Conservation (phyloP, 2,888 invertebrate species). For the Neoitamus cyanurus region DNA sequence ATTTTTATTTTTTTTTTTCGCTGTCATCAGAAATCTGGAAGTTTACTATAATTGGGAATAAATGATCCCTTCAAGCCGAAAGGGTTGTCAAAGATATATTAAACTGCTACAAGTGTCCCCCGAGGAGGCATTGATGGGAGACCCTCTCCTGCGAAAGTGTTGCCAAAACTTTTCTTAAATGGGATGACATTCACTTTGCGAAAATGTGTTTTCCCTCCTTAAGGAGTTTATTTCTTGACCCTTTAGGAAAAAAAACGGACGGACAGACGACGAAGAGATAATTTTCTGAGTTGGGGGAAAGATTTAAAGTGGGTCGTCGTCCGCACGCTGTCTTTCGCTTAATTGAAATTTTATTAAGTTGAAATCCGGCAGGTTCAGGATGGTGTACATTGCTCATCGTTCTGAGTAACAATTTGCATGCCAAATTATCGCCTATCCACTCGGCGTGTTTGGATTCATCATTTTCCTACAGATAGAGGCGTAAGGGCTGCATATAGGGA, state of each 20-base stretch:
- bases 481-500: not conserved
- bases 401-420: not conserved
- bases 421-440: not conserved
- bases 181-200: not conserved
- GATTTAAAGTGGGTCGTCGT: not conserved
- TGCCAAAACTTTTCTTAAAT: not conserved
- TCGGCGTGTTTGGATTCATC: not conserved
- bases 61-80: constrained; percentile 1
- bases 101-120: not conserved
- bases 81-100: constrained; percentile 1
- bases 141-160: not conserved
- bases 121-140: not conserved
- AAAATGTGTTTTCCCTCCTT: not conserved
- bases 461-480: not conserved
- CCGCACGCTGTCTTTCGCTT: not conserved
- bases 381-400: not conserved
- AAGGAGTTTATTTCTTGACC: not conserved
- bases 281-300: not conserved
- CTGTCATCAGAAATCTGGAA: not conserved
- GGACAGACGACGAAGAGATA: not conserved
- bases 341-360: not conserved
- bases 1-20: not conserved
- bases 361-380: not conserved
- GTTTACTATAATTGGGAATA: not conserved
- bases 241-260: not conserved